These are phyloP conservation scores for Achroia grisella DNA, from an alignment of 1,140 invertebrate species.

Conservation along the genomic window DNA sequence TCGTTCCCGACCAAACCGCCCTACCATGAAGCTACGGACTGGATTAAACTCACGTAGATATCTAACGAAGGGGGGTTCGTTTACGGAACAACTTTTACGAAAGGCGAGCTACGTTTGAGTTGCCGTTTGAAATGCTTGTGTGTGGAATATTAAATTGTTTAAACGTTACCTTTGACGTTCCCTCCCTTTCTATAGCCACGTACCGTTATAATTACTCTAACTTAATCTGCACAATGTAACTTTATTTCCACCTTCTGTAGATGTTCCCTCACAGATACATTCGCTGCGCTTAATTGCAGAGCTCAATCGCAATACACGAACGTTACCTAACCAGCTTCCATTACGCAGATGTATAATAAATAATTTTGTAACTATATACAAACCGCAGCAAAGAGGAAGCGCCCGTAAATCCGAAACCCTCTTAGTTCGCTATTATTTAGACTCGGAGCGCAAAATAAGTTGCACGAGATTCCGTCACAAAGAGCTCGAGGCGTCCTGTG, in stretches of 20 bases:
- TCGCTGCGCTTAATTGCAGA: slow-evolving; percentile 22
- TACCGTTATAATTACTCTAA: slow-evolving; percentile 62
- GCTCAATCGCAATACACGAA: slow-evolving; percentile 29
- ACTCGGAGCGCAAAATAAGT: slow-evolving; percentile 53
- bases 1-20: slow-evolving; percentile 43
- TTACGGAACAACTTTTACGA: slow-evolving; percentile 69
- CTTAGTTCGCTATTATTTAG: slow-evolving; percentile 56
- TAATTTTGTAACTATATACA: slow-evolving; percentile 26
- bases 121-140: slow-evolving; percentile 67
- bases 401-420: slow-evolving; percentile 37
- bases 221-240: slow-evolving; percentile 56
- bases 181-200: slow-evolving; percentile 46
- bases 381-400: slow-evolving; percentile 24
- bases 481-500: slow-evolving; percentile 52
- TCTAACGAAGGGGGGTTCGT: slow-evolving; percentile 69
- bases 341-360: slow-evolving; percentile 27
- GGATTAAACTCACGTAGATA: slow-evolving; percentile 72
- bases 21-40: slow-evolving; percentile 37
- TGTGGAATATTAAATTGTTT: slow-evolving; percentile 72
- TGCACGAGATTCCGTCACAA: slow-evolving; percentile 53
- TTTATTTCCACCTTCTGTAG: slow-evolving; percentile 35
- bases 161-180: slow-evolving; percentile 66
- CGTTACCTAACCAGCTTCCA: slow-evolving; percentile 2
- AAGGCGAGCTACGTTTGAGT: slow-evolving; percentile 65
- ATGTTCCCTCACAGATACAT: slow-evolving; percentile 15